These are phyloP conservation scores for Apamea sordens DNA, from an alignment of 2,888 invertebrate genomes.

Conservation along the genomic window DNA sequence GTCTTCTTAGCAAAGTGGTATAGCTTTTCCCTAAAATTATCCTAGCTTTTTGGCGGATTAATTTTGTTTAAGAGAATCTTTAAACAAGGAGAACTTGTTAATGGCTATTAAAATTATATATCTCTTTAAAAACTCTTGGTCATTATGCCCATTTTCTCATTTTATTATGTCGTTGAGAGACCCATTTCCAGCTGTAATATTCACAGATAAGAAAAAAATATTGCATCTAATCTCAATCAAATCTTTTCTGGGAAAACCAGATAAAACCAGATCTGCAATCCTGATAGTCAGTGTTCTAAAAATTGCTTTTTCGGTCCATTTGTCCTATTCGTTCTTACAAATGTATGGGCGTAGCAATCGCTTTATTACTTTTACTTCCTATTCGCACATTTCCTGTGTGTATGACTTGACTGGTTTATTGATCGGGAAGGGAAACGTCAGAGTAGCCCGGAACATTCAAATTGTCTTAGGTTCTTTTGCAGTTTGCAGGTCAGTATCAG, in stretches of 20 bases:
- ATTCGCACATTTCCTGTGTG: conserved; percentile 18
- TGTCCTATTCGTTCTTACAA: conserved; percentile 25
- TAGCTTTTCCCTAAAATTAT: conserved; percentile 1
- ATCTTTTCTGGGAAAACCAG: not conserved
- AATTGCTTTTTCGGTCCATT: conserved; percentile 39
- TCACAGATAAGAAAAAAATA: not conserved
- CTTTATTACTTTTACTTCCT: conserved; percentile 37
- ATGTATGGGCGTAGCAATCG: conserved; percentile 39
- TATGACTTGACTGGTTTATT: conserved; percentile 22
- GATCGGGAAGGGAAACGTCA: not conserved
- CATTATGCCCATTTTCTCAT: not conserved
- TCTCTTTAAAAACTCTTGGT: conserved; percentile 1
- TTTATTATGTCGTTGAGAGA: not conserved
- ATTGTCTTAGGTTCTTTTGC: not conserved
- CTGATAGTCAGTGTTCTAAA: conserved; percentile 19
- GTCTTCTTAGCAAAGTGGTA: not conserved
- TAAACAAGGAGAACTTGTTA: conserved; percentile 12
- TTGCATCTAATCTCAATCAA: not conserved
- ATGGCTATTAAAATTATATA: not conserved
- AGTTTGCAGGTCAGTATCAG: not conserved
- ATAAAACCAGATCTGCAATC: conserved; percentile 14
- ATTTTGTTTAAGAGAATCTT: conserved; percentile 18
- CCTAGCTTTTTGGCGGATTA: not conserved
- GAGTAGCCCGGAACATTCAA: not conserved
- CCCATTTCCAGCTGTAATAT: not conserved